Base-by-base conservation (phyloP, 2,888 invertebrate genomes). In the Nymphalis polychloros region DNA sequence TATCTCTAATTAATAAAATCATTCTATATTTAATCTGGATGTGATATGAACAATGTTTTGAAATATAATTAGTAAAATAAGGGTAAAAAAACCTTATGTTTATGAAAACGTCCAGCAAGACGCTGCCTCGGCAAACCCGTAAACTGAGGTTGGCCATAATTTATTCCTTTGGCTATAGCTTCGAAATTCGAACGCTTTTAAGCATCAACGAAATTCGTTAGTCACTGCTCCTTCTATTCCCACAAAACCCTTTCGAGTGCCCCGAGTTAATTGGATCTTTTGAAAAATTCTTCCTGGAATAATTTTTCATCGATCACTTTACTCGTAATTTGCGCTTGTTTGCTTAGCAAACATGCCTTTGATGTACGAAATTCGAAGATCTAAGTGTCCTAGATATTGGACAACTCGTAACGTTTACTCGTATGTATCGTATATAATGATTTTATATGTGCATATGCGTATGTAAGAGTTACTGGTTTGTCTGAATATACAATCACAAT, bases 221-320 rank as follows among this genome's bases (percentile, higher is more conserved):
- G 86, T 87, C 87, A 87, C 78, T 78, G 79, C 81, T 82, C 77
- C 83, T 80, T 81, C 81, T 79, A 83, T 80, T 75, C 81, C 80
- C 79, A 73, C 80, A 81, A 57, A 84, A 85, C 84, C 85, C 84
- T 83, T 87, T 85, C 81, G 82, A 86, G 85, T 80, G 82, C 76
- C 78, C 72, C 72, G 79, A 81, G 83, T 86, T 88, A 87, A 88
- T 88, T 88, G 87, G 85, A 86, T 87, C 87, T 86, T 86, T 87
- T 86, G 85, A 87, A 85, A 82, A 83, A 83, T 79, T 81, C 79
- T 79, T 80, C 75, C 75, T 73, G 76, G 82, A 84, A 84, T 82
- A 81, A 83, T 81, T 84, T 87, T 86, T 86, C 84, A 81, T 86
- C 86, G 84, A 86, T 84, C 82, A 82, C 78, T 82, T 83, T 79